Evolutionary conservation across 1,140 invertebrate species (phyloP).

Genomic region (Camponotus vicinus): DNA sequence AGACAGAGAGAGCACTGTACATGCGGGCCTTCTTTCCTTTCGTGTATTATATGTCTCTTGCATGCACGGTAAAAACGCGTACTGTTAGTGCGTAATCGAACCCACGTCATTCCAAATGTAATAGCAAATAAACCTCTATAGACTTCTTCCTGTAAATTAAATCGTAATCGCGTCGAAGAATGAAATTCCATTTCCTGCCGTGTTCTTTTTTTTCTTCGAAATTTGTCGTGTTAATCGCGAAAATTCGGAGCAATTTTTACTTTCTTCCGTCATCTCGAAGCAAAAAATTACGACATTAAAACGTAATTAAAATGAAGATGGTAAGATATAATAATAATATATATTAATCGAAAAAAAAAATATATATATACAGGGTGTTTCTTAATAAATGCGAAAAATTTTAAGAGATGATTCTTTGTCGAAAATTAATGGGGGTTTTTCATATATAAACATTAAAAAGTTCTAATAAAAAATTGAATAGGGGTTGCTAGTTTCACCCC

Average conservation of each 20-base stretch:
- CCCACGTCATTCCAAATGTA: constrained; percentile 13
- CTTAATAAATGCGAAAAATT: no score
- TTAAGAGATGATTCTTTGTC: no score
- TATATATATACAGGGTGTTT: no score
- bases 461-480: no score
- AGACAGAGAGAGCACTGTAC: not conserved
- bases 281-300: not conserved
- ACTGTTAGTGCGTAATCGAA: constrained; percentile 29
- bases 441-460: no score
- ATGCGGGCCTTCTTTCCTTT: constrained; percentile 34
- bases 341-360: no score
- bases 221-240: constrained; percentile 1
- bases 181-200: not conserved
- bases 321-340: not conserved
- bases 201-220: not conserved
- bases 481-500: no score
- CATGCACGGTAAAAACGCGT: not conserved
- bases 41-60: not conserved
- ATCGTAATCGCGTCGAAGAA: not conserved
- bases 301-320: not conserved
- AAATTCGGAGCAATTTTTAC: not conserved
- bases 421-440: no score
- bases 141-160: no score
- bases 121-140: not conserved
- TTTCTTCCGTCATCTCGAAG: not conserved